Base-by-base conservation (phyloP, 2,888 invertebrate genomes). In the Cenopis cana region DNA sequence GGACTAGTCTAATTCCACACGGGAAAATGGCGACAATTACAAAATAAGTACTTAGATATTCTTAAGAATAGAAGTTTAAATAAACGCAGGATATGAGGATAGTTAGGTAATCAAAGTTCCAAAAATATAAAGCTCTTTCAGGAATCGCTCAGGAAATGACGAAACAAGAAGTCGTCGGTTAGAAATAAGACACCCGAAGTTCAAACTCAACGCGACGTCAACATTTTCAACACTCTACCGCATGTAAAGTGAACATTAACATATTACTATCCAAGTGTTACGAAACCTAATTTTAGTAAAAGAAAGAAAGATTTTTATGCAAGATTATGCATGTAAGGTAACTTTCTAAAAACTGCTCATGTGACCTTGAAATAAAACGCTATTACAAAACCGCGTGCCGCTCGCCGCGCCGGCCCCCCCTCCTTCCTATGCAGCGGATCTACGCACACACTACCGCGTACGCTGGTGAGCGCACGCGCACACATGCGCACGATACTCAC, bases 351-450 rank as follows among this genome's bases (percentile, higher is more conserved):
- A 92, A 91, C 90, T 91, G 88, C 88, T 90, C 86, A 85, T 84
- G 85, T 93, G 93, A 93, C 94, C 93, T 93, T 93, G 93, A 93
- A 93, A 92, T 90, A 90, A 90, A 93, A 89, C 88, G 89, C 86
- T 93, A 84, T 93, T 94, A 93, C 93, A 92, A 93, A 91, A 93
- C 90, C 87, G 91, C 90, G 88, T 84, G 82, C 89, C 89, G 85
- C 85, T 90, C 90, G 90, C 89, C 83, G 87, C 80, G 77, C 81
- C 81, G 78, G 76, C 83, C 82, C 83, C 79, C 79, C 79, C 83
- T 79, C 79, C 79, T 80, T 81, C 81, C 80, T 74, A 73, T 82
- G 86, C 87, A 85, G 77, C 84, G 80, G 82, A 83, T 83, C 85
- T 87, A 88, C 90, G 87, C 90, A 89, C 88, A 70, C 67, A 71